Evolutionary conservation across 2,113 vertebrate species (phyloP).

Genomic region (Gobio gobio): DNA sequence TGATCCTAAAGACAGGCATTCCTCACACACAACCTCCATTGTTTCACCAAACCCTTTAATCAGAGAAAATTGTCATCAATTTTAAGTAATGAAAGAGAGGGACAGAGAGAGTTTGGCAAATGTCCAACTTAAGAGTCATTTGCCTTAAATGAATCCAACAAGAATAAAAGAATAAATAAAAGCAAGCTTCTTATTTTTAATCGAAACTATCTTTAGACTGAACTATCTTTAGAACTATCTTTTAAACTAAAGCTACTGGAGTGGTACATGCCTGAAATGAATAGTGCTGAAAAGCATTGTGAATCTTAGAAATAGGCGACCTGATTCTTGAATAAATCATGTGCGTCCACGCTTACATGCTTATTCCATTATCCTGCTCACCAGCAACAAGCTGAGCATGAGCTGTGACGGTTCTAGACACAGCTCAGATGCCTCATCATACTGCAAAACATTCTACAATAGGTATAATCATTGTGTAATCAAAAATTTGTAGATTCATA

Average conservation of each 20-base stretch:
- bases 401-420: neutral
- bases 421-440: neutral
- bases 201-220: too few relatives aligned
- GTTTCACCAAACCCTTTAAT: conserved; percentile 54
- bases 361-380: conserved; percentile 46
- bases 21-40: conserved; percentile 43
- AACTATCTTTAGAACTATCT: too few relatives aligned
- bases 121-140: too few relatives aligned
- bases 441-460: neutral
- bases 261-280: neutral
- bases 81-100: conserved; percentile 49
- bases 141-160: neutral
- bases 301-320: conserved; percentile 10
- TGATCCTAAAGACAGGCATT: conserved; percentile 41
- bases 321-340: conserved; percentile 35
- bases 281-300: neutral
- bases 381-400: neutral
- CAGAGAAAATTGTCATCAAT: conserved; percentile 55
- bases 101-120: neutral
- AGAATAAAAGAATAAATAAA: neutral
- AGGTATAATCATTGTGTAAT: neutral
- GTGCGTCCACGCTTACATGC: conserved; percentile 22
- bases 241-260: too few relatives aligned
- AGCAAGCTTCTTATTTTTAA: too few relatives aligned
- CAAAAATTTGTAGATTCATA: neutral